Base-by-base conservation (phyloP, 2,113 vertebrate species). In the Notarius quadriscutis region DNA sequence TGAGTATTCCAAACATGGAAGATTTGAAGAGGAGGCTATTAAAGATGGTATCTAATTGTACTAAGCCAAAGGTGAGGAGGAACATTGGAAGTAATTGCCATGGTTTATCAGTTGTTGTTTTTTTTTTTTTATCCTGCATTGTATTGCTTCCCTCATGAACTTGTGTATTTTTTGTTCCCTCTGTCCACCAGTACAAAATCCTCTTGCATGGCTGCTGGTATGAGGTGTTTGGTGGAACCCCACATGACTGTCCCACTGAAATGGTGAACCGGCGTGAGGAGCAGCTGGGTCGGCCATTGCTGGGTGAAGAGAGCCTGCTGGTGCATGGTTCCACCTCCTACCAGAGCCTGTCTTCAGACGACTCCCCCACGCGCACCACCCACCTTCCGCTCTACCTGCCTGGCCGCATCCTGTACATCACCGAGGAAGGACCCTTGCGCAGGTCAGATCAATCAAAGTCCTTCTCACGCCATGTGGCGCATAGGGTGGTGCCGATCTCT, bases 1-100 rank as follows among this genome's bases (percentile, higher is more conserved):
- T 99, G 89, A 99, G 98, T 86, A 96, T 99, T 93, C 95, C 97
- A 83, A 99, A 98, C 91, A 95, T 99, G 96, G 97, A 99, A 88
- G 97, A 99, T 71, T 90, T 99, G 87, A 99, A 99, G 93, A 96
- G 88, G 89, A 95, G 95, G 87, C 95, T 99, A 85, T 91, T 99
- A 41, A 95, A 97, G 89, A 97, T 99, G 79, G 97, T 99, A 14
- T 97, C 97, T 53, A 97, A 98, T 90, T 99, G 97, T 92, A 97
- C 94, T 90, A 97, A 96, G 83, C 97, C 98, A 1, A 99, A 99
- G 96, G 98, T 99, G 90, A 89, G 87, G 71, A 58, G 30, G 30
- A 30, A 30, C 8, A 27, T 53, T 30, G 8, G 41, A 51, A n/a
- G 18, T 48, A 20, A 69, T 2, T 22, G 4, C 11, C 9, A 57